Evolutionary conservation across 2,888 invertebrate species (phyloP).

Genomic region (Fragum fragum): DNA sequence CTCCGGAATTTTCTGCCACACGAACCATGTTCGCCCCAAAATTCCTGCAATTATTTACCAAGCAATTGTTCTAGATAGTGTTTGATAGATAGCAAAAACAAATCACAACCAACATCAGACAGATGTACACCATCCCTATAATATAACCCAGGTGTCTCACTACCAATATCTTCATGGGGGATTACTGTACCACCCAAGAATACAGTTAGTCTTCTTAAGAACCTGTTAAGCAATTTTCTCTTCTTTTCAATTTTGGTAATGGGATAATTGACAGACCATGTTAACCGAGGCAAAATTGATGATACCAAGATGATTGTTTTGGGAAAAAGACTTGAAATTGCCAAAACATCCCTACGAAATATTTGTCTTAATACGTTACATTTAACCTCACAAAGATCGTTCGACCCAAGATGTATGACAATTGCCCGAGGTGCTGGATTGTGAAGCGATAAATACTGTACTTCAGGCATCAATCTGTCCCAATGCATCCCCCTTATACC

Average conservation of each 20-base stretch:
- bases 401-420: constrained; percentile 7
- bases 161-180: background rate
- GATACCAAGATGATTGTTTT: background rate
- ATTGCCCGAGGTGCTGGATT: constrained; percentile 4
- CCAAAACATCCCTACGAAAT: background rate
- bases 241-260: background rate
- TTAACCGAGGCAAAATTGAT: constrained; percentile 7
- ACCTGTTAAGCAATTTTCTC: constrained; percentile 6
- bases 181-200: background rate
- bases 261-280: background rate
- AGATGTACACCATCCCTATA: constrained; percentile 26
- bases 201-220: background rate
- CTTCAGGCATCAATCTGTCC: background rate
- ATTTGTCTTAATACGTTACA: background rate
- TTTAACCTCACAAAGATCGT: background rate
- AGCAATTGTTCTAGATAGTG: background rate
- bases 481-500: constrained; percentile 18
- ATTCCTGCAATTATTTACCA: background rate
- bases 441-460: constrained; percentile 9
- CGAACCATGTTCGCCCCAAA: constrained; percentile 25
- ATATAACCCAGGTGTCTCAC: constrained; percentile 16
- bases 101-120: background rate
- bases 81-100: constrained; percentile 11
- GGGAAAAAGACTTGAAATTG: background rate
- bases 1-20: constrained; percentile 34